Conservation (phyloP, 2,113 vertebrate species). For the Tychaedon coryphoeus region DNA sequence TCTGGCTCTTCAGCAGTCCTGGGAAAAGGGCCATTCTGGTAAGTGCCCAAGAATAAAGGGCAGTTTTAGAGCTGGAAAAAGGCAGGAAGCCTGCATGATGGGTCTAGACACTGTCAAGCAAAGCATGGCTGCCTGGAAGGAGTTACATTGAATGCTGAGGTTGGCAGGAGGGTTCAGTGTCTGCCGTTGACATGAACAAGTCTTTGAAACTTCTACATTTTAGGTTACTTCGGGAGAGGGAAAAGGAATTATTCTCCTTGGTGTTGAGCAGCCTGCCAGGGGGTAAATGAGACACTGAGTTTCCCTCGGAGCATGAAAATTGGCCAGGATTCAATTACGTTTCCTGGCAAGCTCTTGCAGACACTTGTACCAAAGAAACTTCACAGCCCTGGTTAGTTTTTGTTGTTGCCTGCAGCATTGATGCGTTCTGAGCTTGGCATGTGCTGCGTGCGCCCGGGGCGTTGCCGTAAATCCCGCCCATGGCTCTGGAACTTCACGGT, state of each 20-base stretch:
- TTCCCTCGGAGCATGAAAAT: constrained; percentile 51
- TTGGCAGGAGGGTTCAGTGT: background rate
- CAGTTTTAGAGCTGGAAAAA: background rate
- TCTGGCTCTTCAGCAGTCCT: background rate
- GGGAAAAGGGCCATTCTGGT: background rate
- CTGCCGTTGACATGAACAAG: background rate
- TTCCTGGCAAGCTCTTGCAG: constrained; percentile 38
- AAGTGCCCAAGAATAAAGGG: background rate
- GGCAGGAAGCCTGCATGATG: constrained; percentile 20
- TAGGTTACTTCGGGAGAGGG: background rate
- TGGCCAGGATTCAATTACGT: constrained; percentile 2
- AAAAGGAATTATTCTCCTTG: background rate
- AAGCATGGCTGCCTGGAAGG: background rate
- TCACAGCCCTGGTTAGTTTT: background rate
- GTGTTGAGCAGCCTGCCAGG: background rate
- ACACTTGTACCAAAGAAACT: constrained; percentile 1
- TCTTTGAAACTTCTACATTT: background rate
- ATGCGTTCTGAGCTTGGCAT: background rate
- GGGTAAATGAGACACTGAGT: constrained; percentile 45
- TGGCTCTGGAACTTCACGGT: background rate
- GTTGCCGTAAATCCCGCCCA: background rate
- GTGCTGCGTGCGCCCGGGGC: background rate
- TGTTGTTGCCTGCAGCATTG: background rate
- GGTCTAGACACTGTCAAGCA: background rate
- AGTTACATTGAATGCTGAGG: background rate